Evolutionary conservation across 2,888 invertebrate species (phyloP).

Genomic region (Andrena bicolor): DNA sequence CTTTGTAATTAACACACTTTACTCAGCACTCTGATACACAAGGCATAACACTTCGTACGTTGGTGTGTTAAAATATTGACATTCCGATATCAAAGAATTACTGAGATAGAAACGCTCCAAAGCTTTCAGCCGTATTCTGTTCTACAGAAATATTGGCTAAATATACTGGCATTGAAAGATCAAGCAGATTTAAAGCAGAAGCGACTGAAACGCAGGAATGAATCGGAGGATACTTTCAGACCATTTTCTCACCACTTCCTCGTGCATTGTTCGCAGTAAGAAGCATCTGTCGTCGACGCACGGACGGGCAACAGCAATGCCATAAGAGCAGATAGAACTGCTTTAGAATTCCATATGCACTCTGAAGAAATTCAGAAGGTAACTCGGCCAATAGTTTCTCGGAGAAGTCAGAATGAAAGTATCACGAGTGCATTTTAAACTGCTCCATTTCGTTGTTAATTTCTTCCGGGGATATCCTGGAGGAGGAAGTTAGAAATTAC

Average conservation of each 20-base stretch:
- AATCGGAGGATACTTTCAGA: conserved; percentile 14
- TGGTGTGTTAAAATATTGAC: background rate
- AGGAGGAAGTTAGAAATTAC: too few species aligned
- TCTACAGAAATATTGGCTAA: background rate
- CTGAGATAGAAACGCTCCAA: too few species aligned
- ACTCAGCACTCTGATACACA: background rate
- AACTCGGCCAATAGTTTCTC: conserved; percentile 70
- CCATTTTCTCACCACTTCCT: conserved; percentile 35
- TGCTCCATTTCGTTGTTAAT: background rate
- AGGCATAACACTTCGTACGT: background rate
- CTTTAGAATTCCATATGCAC: conserved; percentile 66
- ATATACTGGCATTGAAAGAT: background rate
- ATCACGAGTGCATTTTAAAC: conserved; percentile 3
- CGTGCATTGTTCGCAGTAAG: background rate
- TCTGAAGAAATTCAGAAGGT: conserved; percentile 63
- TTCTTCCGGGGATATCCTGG: too few species aligned
- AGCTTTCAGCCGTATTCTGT: too few species aligned
- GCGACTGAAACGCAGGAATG: background rate
- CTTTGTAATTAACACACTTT: background rate
- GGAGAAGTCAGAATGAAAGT: conserved; percentile 47
- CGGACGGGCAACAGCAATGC: conserved; percentile 50
- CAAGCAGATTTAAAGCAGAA: background rate
- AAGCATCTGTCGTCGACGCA: conserved; percentile 17
- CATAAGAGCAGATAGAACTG: conserved; percentile 67
- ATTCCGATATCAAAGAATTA: background rate